phyloP scores from a whole-genome alignment of 2,113 vertebrate species.

The Chionomys nivalis region DNA sequence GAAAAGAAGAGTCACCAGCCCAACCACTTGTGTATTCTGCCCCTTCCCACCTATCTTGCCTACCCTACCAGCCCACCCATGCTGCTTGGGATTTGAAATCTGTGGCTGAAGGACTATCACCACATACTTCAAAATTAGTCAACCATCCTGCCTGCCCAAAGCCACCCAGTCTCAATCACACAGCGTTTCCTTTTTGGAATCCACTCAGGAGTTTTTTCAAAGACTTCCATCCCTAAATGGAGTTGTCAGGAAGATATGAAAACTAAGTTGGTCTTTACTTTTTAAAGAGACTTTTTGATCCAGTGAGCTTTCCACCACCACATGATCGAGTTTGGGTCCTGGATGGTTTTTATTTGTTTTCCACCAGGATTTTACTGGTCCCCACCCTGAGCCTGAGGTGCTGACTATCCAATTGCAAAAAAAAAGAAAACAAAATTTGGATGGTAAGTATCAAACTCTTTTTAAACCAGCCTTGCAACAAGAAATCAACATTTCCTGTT shows the following conservation, averaged over 20 bases:
- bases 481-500: conserved; percentile 78
- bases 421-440: conserved; percentile 82
- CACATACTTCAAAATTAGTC: conserved; percentile 82
- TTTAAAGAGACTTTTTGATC: conserved; percentile 81
- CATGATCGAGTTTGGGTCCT: conserved; percentile 78
- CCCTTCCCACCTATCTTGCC: conserved; percentile 69
- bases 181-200: conserved; percentile 73
- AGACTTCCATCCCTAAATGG: conserved; percentile 76
- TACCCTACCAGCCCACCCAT: conserved; percentile 79
- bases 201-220: conserved; percentile 74
- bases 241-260: conserved; percentile 71
- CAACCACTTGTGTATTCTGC: conserved; percentile 80
- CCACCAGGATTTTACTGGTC: conserved; percentile 64
- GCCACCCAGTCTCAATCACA: conserved; percentile 70
- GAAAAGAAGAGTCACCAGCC: conserved; percentile 79
- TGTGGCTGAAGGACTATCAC: conserved; percentile 81
- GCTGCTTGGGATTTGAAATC: conserved; percentile 80
- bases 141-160: conserved; percentile 75
- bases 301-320: conserved; percentile 71
- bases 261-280: conserved; percentile 79
- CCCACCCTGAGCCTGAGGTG: conserved; percentile 87
- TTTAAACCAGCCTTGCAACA: conserved; percentile 89
- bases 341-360: conserved; percentile 73
- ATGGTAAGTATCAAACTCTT: conserved; percentile 93
- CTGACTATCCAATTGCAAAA: conserved; percentile 84